These are phyloP conservation scores for Tinea semifulvella DNA, from an alignment of 2,888 invertebrate species.

Conservation along the genomic window DNA sequence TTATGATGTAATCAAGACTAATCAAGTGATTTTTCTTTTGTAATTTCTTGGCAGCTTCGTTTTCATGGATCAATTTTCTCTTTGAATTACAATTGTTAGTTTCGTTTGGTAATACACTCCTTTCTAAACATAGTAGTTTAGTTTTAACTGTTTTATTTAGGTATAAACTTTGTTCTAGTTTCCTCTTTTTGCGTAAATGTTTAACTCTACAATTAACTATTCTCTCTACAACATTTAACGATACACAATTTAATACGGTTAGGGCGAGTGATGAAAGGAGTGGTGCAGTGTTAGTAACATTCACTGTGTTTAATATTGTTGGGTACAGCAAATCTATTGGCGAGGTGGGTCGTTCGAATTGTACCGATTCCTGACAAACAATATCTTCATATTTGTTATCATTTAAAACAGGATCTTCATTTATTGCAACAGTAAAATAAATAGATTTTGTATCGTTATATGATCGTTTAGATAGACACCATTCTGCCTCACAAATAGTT, in stretches of 20 bases:
- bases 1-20: not conserved
- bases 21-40: not conserved
- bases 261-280: not conserved
- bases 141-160: not conserved
- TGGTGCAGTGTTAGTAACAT: not conserved
- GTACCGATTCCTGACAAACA: not conserved
- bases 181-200: not conserved
- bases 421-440: too few species aligned
- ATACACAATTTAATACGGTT: not conserved
- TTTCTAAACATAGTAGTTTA: not conserved
- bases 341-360: not conserved
- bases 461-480: constrained; percentile 17
- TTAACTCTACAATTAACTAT: not conserved
- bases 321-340: not conserved
- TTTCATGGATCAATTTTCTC: not conserved
- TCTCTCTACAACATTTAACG: not conserved
- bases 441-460: too few species aligned
- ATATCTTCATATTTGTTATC: not conserved
- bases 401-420: not conserved
- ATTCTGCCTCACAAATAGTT: constrained; percentile 22
- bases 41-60: not conserved
- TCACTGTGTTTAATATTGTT: not conserved
- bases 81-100: not conserved
- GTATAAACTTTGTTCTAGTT: constrained; percentile 1
- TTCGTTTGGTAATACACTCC: not conserved